Base-by-base conservation (phyloP, 2,797 vertebrate species). In the Brachymystax lenok region DNA sequence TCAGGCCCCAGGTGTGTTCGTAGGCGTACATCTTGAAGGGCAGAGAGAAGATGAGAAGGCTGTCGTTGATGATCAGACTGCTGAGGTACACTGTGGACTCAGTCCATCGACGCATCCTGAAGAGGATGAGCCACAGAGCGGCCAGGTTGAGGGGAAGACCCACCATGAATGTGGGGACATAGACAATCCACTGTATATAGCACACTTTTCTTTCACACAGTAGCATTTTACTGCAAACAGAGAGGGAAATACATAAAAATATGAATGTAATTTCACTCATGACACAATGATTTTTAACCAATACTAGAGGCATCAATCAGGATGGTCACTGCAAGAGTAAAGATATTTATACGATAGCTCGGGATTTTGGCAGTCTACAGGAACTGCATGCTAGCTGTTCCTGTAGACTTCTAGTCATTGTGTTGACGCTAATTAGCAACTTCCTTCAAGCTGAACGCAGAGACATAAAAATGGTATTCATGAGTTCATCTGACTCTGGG, bases 21-120 rank as follows among this genome's bases (percentile, higher is more conserved):
- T 92, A 94, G 73, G 94, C 94, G 63, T 91, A 52, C 0, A 94
- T 92, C 86, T 94, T 95, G 46, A 95, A 95, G 69, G 93, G 94
- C 66, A 95, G 90, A 3, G 92, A 92, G 71, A 95, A 87, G 16
- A 95, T 76, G 73, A 94, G 84, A 79, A 94, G 85, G 68, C 87
- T 87, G 86, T 95, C 93, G n/a, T 92, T 90, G 69, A 92, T 79
- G 27, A 92, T 90, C 51, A 95, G 91, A 61, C 88, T 89, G 78
- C 82, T 73, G 82, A 94, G 82, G 83, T 94, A 94, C 8, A 93
- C 84, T 0, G 90, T 90, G 2, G 92, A 86, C 87, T 91, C 92
- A 0, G 88, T 91, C 81, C 88, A 88, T 10, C 86, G 92, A 71
- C 77, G 90, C 50, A 93, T 84, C 24, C 83, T 91, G 79, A 87